These are phyloP conservation scores for Anthopleura sola DNA, from an alignment of 64 coral and sea anemone genomes.

Conservation along the genomic window DNA sequence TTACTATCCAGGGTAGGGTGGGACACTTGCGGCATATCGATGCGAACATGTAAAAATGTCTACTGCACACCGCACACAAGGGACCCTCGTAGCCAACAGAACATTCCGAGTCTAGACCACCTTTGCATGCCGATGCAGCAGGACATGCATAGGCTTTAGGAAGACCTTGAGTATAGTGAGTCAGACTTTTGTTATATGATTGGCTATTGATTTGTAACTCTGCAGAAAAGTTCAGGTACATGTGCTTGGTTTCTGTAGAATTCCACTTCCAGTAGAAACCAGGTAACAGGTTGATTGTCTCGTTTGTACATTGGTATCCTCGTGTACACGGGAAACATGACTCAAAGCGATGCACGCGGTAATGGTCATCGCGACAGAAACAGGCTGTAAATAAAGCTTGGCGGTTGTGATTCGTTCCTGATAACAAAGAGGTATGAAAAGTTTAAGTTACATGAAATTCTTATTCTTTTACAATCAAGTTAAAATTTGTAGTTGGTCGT, in stretches of 20 bases:
- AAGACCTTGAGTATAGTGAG: background rate
- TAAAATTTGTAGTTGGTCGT: too few species aligned
- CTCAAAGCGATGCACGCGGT: slow-evolving; percentile 30
- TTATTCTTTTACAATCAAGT: too few species aligned
- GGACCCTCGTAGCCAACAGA: slow-evolving; percentile 26
- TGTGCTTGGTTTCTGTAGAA: background rate
- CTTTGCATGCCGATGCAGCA: background rate
- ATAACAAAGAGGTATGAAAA: background rate
- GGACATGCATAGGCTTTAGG: slow-evolving; percentile 17
- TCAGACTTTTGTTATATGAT: background rate
- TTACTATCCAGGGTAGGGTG: slow-evolving; percentile 22
- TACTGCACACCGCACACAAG: slow-evolving; percentile 21
- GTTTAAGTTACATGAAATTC: too few species aligned
- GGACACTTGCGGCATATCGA: slow-evolving; percentile 27
- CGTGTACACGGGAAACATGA: background rate
- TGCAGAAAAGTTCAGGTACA: slow-evolving; percentile 8
- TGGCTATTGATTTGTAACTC: background rate
- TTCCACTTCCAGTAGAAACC: slow-evolving; percentile 40
- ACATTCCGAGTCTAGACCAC: slow-evolving; percentile 30
- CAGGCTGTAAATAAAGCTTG: slow-evolving; percentile 32
- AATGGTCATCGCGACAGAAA: background rate
- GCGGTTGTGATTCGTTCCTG: background rate
- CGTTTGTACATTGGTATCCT: slow-evolving; percentile 8
- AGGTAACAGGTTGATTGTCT: slow-evolving; percentile 6
- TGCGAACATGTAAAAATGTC: background rate